Conservation (phyloP, 2,797 vertebrate species). For the Onychomys arenicola region DNA sequence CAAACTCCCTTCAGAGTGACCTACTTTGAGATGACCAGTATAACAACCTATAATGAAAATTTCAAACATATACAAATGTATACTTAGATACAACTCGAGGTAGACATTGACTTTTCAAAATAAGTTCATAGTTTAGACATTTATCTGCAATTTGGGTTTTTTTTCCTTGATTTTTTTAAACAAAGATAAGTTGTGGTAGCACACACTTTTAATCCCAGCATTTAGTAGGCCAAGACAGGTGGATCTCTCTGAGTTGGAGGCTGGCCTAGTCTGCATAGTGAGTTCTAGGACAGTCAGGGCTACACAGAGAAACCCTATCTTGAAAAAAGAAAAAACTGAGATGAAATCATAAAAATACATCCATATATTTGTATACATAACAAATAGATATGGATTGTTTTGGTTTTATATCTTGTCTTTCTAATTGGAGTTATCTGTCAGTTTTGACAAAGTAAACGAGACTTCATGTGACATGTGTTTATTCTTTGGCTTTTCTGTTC, state of each 20-base stretch:
- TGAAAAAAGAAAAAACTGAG: background rate
- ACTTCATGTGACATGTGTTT: background rate
- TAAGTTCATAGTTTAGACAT: constrained; percentile 29
- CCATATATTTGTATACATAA: background rate
- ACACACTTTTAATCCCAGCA: background rate
- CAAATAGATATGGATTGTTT: constrained; percentile 3
- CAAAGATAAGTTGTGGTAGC: background rate
- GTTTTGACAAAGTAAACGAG: constrained; percentile 11
- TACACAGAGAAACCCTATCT: background rate
- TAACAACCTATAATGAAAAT: background rate
- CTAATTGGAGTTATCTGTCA: constrained; percentile 60
- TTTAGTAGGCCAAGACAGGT: background rate
- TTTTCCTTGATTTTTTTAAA: background rate
- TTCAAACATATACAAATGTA: background rate
- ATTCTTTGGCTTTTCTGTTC: constrained; percentile 58
- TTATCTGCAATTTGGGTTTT: constrained; percentile 26
- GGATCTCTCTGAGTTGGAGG: background rate
- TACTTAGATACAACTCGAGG: background rate
- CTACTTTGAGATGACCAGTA: background rate
- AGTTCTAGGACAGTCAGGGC: background rate
- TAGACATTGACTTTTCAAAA: constrained; percentile 24
- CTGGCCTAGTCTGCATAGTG: background rate
- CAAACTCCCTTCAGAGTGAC: background rate
- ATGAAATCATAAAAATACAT: background rate
- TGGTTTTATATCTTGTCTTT: constrained; percentile 17